Evolutionary conservation across 1,140 invertebrate genomes (phyloP).

Genomic region (Meloidogyne exigua): DNA sequence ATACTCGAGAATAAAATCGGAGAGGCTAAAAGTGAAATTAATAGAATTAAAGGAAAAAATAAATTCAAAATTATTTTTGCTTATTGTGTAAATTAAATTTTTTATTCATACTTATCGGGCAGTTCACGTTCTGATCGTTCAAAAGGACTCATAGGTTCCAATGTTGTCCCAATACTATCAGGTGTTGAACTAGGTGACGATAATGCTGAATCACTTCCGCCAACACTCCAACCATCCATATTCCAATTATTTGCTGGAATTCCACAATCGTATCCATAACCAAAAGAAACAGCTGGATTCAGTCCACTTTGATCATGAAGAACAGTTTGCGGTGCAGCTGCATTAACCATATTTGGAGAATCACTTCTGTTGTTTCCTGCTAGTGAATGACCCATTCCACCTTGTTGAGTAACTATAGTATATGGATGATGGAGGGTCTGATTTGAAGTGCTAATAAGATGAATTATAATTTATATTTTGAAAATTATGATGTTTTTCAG

Average conservation of each 20-base stretch:
- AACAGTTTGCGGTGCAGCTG: not conserved
- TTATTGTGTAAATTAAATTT: no score
- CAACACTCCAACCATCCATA: slow-evolving; percentile 20
- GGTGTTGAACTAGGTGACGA: slow-evolving; percentile 51
- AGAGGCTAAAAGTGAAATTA: slow-evolving; percentile 58
- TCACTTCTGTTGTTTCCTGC: not conserved
- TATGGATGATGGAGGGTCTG: not conserved
- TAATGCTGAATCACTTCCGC: slow-evolving; percentile 26
- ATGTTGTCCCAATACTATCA: slow-evolving; percentile 41
- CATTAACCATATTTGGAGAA: slow-evolving; percentile 20
- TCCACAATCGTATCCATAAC: slow-evolving; percentile 42
- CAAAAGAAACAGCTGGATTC: slow-evolving; percentile 20
- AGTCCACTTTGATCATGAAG: slow-evolving; percentile 31
- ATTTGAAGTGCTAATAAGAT: not conserved
- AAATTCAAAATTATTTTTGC: slow-evolving; percentile 16
- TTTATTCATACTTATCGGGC: slow-evolving; percentile 12
- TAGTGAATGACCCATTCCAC: not conserved
- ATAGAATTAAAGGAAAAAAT: no score
- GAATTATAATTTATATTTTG: not conserved
- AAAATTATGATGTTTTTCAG: no score
- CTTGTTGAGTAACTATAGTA: not conserved
- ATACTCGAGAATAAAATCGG: slow-evolving; percentile 63
- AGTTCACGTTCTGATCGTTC: slow-evolving; percentile 17
- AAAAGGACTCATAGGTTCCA: slow-evolving; percentile 22
- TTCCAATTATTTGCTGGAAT: slow-evolving; percentile 26